Conservation (phyloP, 2,888 invertebrate genomes). For the Eupithecia subfuscata region DNA sequence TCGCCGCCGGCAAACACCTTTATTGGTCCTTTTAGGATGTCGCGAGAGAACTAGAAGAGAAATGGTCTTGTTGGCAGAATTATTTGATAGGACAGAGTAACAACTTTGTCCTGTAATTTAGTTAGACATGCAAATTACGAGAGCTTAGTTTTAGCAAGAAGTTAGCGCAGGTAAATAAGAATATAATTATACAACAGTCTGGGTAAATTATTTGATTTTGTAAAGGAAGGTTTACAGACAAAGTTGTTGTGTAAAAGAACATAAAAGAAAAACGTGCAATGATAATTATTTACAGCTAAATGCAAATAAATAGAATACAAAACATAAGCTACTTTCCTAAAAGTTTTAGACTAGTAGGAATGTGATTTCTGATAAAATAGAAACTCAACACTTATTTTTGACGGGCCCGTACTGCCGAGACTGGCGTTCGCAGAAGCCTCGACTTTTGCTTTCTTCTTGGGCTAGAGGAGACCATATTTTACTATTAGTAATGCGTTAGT, state of each 20-base stretch:
- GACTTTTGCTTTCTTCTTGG: conserved; percentile 75
- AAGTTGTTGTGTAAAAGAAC: conserved; percentile 31
- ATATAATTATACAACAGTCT: not conserved
- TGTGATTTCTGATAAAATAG: conserved; percentile 1
- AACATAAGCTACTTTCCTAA: conserved; percentile 17
- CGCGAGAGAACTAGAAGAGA: conserved; percentile 66
- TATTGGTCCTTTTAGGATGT: conserved; percentile 75
- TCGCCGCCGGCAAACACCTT: conserved; percentile 93
- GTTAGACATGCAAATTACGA: conserved; percentile 5
- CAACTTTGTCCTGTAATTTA: conserved; percentile 33
- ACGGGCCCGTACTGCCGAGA: conserved; percentile 62
- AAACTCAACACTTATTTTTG: conserved; percentile 76
- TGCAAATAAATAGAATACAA: conserved; percentile 24
- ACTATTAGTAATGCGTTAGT: conserved; percentile 40
- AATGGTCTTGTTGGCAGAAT: conserved; percentile 15
- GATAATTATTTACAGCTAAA: conserved; percentile 14
- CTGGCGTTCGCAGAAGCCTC: conserved; percentile 60
- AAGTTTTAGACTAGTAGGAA: conserved; percentile 5
- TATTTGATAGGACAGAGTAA: conserved; percentile 18
- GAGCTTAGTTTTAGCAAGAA: not conserved
- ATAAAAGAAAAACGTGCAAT: conserved; percentile 13
- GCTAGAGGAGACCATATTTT: conserved; percentile 64
- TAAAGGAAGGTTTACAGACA: conserved; percentile 20
- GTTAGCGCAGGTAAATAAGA: not conserved
- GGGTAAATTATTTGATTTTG: not conserved